Percentiles rank a stretch among this genome's conserved stretches.
phyloP scores from a whole-genome alignment of 2,888 invertebrate genomes.

The Aphodius sticticus region DNA sequence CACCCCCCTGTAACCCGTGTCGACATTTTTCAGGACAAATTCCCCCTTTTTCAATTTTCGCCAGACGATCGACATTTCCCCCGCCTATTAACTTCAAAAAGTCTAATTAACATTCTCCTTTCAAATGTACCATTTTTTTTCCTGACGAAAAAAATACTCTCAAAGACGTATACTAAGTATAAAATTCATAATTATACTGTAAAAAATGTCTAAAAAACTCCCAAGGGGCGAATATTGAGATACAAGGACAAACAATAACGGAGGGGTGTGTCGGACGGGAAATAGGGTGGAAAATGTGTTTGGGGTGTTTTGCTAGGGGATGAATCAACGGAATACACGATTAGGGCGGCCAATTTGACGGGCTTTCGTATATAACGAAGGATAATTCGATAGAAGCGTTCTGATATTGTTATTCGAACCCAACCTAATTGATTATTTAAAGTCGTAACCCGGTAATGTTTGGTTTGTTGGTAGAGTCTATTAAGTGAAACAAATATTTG shows the following conservation, averaged over 20 bases:
- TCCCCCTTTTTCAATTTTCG: slow-evolving; percentile 13
- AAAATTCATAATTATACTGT: neutral
- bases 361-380: neutral
- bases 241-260: neutral
- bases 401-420: neutral
- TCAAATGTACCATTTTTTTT: neutral
- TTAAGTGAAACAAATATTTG: neutral
- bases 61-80: neutral
- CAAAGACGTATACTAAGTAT: neutral
- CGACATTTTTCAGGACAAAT: neutral
- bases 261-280: neutral
- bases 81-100: neutral
- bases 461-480: neutral
- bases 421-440: neutral
- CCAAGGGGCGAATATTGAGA: neutral
- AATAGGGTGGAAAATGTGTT: neutral
- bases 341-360: neutral
- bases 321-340: neutral
- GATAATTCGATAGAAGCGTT: neutral
- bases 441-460: neutral
- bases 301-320: neutral
- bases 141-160: neutral
- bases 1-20: neutral
- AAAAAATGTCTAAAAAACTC: neutral
- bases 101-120: neutral